phyloP scores from a whole-genome alignment of 2,888 invertebrate species.

The Drosophila subsilvestris region DNA sequence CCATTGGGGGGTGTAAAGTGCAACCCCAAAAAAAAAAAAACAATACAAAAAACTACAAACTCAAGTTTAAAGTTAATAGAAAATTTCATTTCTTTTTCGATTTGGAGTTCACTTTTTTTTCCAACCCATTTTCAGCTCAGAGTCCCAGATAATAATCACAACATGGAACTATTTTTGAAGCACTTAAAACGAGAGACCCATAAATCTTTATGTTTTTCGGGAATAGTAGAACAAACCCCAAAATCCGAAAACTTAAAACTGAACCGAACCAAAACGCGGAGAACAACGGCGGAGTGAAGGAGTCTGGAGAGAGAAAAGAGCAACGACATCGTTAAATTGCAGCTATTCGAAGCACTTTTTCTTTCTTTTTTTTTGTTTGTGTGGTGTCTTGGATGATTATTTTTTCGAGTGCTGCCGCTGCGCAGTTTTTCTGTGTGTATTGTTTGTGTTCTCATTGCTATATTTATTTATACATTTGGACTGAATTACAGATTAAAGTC shows the following conservation, averaged over 20 bases:
- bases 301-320: constrained; percentile 18
- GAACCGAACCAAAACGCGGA: not conserved
- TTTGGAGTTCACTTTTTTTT: constrained; percentile 22
- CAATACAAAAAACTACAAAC: not conserved
- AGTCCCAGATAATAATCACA: constrained; percentile 61
- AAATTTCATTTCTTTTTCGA: constrained; percentile 11
- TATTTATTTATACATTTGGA: constrained; percentile 12
- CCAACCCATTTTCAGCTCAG: constrained; percentile 1
- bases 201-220: constrained; percentile 56
- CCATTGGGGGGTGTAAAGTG: constrained; percentile 20
- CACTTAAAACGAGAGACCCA: constrained; percentile 66
- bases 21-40: constrained; percentile 10
- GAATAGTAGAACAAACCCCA: constrained; percentile 29
- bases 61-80: constrained; percentile 32
- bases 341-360: constrained; percentile 39
- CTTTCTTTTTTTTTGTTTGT: not conserved
- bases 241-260: constrained; percentile 11
- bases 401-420: constrained; percentile 6
- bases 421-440: constrained; percentile 1
- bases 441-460: constrained; percentile 30
- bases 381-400: constrained; percentile 22
- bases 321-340: constrained; percentile 59
- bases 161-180: constrained; percentile 73
- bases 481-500: not conserved
- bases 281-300: not conserved